Evolutionary conservation across 2,797 vertebrate genomes (phyloP).

Genomic region (Alauda arvensis): DNA sequence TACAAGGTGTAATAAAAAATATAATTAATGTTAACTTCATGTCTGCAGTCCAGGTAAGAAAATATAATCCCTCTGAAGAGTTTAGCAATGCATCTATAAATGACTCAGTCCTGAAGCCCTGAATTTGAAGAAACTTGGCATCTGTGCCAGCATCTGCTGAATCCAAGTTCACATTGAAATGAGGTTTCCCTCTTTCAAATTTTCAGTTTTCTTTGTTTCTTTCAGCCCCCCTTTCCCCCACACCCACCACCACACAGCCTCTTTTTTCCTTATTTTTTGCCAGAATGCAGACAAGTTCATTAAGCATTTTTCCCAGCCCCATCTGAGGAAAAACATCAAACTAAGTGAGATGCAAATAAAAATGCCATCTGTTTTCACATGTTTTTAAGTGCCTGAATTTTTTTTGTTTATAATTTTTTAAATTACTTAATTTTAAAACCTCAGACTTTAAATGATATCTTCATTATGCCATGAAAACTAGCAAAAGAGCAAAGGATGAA

Average conservation of each 20-base stretch:
- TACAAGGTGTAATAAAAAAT: background rate
- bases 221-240: background rate
- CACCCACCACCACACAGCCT: background rate
- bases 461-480: conserved; percentile 24
- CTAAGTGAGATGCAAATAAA: conserved; percentile 38
- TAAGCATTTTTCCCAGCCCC: conserved; percentile 4
- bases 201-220: background rate
- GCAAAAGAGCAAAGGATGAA: conserved; percentile 2
- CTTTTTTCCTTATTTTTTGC: background rate
- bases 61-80: background rate
- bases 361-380: conserved; percentile 14
- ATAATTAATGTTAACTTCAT: background rate
- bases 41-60: background rate
- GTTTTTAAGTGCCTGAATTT: background rate
- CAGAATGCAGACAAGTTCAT: conserved; percentile 3
- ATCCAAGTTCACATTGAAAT: conserved; percentile 7
- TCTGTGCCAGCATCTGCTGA: background rate
- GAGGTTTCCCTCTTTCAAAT: background rate
- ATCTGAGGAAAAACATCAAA: conserved; percentile 24
- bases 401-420: background rate
- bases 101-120: background rate
- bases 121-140: background rate
- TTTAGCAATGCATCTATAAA: background rate
- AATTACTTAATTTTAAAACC: conserved; percentile 41
- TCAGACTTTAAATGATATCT: conserved; percentile 5